Percentiles rank a stretch among this genome's conserved stretches.
Conservation (phyloP, 1,140 invertebrate genomes). For the Drosophila nikananu region DNA sequence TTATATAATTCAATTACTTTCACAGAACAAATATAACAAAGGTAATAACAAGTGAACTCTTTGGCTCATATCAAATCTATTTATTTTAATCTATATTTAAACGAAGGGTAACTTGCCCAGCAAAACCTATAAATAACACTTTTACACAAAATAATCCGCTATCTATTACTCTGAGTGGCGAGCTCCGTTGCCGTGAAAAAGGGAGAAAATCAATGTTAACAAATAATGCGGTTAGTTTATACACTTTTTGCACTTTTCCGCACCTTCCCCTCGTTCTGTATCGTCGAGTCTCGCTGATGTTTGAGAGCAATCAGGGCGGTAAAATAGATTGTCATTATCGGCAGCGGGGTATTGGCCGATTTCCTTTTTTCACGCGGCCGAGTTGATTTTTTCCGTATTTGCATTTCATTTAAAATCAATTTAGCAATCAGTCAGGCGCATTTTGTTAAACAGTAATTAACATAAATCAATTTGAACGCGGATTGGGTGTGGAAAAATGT, state of each 20-base stretch:
- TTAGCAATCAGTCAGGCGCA: slow-evolving; percentile 69
- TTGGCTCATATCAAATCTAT: neutral
- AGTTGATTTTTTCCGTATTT: slow-evolving; percentile 57
- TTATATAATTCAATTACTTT: slow-evolving; percentile 11
- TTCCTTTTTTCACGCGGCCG: slow-evolving; percentile 29
- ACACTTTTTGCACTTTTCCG: slow-evolving; percentile 14
- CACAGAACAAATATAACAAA: slow-evolving; percentile 4
- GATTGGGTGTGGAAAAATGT: slow-evolving; percentile 60
- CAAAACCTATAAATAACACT: neutral
- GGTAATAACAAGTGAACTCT: neutral
- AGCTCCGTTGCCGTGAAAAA: slow-evolving; percentile 1
- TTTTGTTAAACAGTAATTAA: slow-evolving; percentile 82
- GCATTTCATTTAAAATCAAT: slow-evolving; percentile 79
- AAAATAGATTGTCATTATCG: slow-evolving; percentile 64
- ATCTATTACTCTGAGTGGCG: slow-evolving; percentile 5
- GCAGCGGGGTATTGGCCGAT: slow-evolving; percentile 35
- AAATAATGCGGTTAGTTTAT: slow-evolving; percentile 49
- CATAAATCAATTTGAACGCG: slow-evolving; percentile 74
- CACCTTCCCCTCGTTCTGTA: neutral
- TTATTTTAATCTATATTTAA: slow-evolving; percentile 5
- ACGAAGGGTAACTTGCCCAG: neutral
- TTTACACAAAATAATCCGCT: neutral
- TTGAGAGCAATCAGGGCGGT: slow-evolving; percentile 60
- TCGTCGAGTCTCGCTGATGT: slow-evolving; percentile 17
- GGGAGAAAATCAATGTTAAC: slow-evolving; percentile 16